Percentiles rank a stretch among this genome's conserved stretches.
Conservation (phyloP, 1,140 invertebrate species). For the Philopotamus ludificatus region DNA sequence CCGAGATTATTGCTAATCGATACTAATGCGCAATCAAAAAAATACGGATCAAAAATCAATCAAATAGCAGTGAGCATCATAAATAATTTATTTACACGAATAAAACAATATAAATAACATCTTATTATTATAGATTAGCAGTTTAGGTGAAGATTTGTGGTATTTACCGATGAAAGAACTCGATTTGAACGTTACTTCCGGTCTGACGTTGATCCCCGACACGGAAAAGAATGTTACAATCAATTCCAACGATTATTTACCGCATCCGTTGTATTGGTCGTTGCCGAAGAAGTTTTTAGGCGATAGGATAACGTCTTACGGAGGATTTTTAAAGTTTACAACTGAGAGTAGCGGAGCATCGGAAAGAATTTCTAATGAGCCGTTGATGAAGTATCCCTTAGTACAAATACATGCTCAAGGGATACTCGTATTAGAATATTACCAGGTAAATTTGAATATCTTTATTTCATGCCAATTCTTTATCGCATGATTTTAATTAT, state of each 20-base stretch:
- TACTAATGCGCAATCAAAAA: conserved; percentile 28
- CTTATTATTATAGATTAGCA: conserved; percentile 48
- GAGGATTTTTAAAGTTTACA: conserved; percentile 82
- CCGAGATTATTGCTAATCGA: conserved; percentile 60
- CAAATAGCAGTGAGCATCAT: conserved; percentile 32
- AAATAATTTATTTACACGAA: conserved; percentile 14
- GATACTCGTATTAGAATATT: conserved; percentile 77
- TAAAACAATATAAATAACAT: conserved; percentile 12
- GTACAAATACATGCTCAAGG: conserved; percentile 81
- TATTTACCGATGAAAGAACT: too few species aligned
- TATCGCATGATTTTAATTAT: conserved; percentile 16
- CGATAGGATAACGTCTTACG: conserved; percentile 89
- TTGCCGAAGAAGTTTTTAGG: conserved; percentile 81
- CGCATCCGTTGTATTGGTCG: conserved; percentile 83
- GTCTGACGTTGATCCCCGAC: conserved; percentile 67
- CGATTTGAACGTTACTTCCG: conserved; percentile 59
- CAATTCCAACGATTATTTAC: conserved; percentile 63
- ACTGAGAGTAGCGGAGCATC: conserved; percentile 67
- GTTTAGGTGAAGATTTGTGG: conserved; percentile 46
- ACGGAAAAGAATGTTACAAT: conserved; percentile 65
- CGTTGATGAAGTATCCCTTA: conserved; percentile 67
- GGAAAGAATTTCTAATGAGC: conserved; percentile 58
- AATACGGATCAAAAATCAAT: conserved; percentile 20
- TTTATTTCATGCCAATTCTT: not conserved
- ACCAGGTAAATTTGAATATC: conserved; percentile 62